Conservation (phyloP, 2,797 vertebrate genomes). For the Pangasius macronema region DNA sequence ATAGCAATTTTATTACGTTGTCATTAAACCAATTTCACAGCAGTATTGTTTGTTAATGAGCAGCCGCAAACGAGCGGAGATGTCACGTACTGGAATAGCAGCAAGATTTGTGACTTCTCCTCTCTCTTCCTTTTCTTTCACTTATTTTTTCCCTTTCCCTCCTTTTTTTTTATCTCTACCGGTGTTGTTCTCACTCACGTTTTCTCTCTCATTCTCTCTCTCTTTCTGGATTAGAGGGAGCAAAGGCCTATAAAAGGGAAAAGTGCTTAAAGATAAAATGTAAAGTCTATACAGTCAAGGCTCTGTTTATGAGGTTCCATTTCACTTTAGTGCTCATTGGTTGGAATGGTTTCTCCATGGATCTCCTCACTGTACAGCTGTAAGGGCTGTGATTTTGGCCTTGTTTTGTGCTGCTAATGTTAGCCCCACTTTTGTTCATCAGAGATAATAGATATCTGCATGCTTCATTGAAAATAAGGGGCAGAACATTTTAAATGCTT, state of each 20-base stretch:
- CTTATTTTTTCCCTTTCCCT: background rate
- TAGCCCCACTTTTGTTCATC: constrained; percentile 58
- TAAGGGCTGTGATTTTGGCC: constrained; percentile 64
- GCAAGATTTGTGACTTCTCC: constrained; percentile 95
- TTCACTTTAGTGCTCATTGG: constrained; percentile 93
- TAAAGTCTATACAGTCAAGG: constrained; percentile 96
- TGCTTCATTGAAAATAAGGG: constrained; percentile 19
- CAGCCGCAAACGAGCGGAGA: constrained; percentile 98
- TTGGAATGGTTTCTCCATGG: constrained; percentile 83
- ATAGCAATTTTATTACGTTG: constrained; percentile 99
- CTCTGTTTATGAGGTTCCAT: constrained; percentile 96
- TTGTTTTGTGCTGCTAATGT: constrained; percentile 66
- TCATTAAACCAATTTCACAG: constrained; percentile 99
- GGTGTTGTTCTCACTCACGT: constrained; percentile 66
- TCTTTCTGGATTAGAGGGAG: constrained; percentile 80
- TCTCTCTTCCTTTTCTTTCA: constrained; percentile 38
- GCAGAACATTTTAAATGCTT: constrained; percentile 27
- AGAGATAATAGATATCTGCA: constrained; percentile 56
- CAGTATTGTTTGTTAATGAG: constrained; percentile 99
- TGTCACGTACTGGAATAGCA: constrained; percentile 98
- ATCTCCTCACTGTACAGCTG: constrained; percentile 58
- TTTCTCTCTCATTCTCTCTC: constrained; percentile 51
- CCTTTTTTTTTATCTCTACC: constrained; percentile 51
- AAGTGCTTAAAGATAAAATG: constrained; percentile 97
- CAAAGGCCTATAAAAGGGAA: constrained; percentile 90